Percentiles rank a stretch among this genome's conserved stretches.
These are phyloP conservation scores for Rhombomys opimus DNA, from an alignment of 2,113 vertebrate species.

Conservation along the genomic window DNA sequence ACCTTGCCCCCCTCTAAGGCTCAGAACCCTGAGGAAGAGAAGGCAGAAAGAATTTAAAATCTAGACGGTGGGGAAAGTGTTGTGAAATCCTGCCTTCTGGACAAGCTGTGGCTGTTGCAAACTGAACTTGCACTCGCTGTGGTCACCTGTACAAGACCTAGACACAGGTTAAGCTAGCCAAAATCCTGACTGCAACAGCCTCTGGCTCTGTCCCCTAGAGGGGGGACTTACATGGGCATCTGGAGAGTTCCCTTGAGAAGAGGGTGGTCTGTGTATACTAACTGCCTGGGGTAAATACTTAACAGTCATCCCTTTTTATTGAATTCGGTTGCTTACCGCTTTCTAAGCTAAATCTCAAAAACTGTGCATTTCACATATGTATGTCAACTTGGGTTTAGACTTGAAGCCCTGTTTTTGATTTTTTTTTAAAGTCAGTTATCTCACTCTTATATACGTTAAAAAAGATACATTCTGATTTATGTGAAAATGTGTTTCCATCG, in stretches of 20 bases:
- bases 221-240: not conserved
- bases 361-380: not conserved
- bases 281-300: not conserved
- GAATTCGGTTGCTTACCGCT: not conserved
- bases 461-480: not conserved
- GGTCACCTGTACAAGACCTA: too few species aligned
- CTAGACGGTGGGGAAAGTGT: not conserved
- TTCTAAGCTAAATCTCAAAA: conserved; percentile 3
- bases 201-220: not conserved
- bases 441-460: conserved; percentile 5
- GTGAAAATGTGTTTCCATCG: not conserved
- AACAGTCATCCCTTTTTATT: not conserved
- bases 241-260: too few species aligned
- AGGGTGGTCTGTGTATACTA: not conserved
- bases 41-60: not conserved
- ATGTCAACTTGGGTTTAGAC: not conserved
- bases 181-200: not conserved
- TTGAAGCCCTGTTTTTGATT: not conserved
- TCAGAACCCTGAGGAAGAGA: not conserved
- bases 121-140: too few species aligned
- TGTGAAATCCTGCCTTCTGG: not conserved
- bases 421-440: not conserved
- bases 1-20: too few species aligned
- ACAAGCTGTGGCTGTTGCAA: not conserved
- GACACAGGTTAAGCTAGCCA: not conserved